phyloP scores from a whole-genome alignment of 2,888 invertebrate species.

The Empis livida region DNA sequence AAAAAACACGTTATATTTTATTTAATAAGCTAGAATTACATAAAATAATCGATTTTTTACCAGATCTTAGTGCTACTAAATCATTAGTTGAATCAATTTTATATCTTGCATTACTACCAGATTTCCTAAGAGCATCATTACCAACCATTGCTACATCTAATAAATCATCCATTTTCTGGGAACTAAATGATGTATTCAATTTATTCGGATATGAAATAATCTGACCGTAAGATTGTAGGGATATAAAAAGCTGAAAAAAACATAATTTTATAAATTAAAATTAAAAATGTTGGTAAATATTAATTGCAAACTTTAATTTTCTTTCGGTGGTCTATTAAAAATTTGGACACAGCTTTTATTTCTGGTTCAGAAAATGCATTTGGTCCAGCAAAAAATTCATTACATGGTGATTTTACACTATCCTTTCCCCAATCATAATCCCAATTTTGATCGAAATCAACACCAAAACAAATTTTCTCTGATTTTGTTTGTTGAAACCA shows the following conservation, averaged over 20 bases:
- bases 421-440: conserved; percentile 56
- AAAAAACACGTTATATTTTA: conserved; percentile 40
- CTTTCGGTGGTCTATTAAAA: conserved; percentile 43
- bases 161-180: conserved; percentile 30
- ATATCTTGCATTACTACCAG: conserved; percentile 29
- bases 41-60: conserved; percentile 16
- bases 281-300: no score
- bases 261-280: no score
- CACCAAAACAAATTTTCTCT: conserved; percentile 48
- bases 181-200: conserved; percentile 25
- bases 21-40: background rate
- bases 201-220: conserved; percentile 48
- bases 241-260: conserved; percentile 38
- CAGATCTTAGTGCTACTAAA: conserved; percentile 27
- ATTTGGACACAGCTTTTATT: conserved; percentile 51
- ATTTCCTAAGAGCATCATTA: conserved; percentile 27
- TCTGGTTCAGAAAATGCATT: conserved; percentile 67
- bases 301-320: conserved; percentile 42
- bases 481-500: conserved; percentile 28
- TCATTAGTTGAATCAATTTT: conserved; percentile 32
- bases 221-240: conserved; percentile 57
- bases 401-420: conserved; percentile 59
- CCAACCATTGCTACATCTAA: conserved; percentile 33
- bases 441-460: conserved; percentile 69
- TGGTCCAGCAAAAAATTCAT: conserved; percentile 61